Conservation (phyloP, 2,113 vertebrate genomes). For the Myodes glareolus region DNA sequence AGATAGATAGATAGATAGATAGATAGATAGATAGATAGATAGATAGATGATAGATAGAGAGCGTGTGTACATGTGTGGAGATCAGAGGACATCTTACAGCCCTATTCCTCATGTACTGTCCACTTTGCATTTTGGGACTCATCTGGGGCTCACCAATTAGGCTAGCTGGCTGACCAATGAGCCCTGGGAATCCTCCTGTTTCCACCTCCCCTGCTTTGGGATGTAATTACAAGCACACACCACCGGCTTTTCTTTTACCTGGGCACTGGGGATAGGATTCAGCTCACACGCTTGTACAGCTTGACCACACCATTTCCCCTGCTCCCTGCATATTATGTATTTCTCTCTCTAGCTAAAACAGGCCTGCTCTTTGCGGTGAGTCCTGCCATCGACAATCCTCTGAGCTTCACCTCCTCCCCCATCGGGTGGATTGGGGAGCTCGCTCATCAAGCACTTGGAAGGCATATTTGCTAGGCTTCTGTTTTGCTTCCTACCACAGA, state of each 20-base stretch:
- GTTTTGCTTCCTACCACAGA: not conserved
- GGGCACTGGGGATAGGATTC: not conserved
- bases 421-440: not conserved
- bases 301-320: no score
- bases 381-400: not conserved
- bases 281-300: not conserved
- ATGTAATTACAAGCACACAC: not conserved
- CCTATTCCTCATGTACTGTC: not conserved
- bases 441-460: not conserved
- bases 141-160: not conserved
- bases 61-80: not conserved
- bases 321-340: not conserved
- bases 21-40: no score
- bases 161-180: not conserved
- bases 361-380: not conserved
- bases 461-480: not conserved
- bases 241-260: not conserved
- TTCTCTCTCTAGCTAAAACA: not conserved
- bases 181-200: not conserved
- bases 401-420: not conserved
- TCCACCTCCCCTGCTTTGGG: not conserved
- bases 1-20: no score
- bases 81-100: not conserved
- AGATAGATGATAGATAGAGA: not conserved
- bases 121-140: not conserved